Percentiles rank a stretch among this genome's conserved stretches.
Conservation (phyloP, 1,140 invertebrate species). For the Drosophila navojoa region DNA sequence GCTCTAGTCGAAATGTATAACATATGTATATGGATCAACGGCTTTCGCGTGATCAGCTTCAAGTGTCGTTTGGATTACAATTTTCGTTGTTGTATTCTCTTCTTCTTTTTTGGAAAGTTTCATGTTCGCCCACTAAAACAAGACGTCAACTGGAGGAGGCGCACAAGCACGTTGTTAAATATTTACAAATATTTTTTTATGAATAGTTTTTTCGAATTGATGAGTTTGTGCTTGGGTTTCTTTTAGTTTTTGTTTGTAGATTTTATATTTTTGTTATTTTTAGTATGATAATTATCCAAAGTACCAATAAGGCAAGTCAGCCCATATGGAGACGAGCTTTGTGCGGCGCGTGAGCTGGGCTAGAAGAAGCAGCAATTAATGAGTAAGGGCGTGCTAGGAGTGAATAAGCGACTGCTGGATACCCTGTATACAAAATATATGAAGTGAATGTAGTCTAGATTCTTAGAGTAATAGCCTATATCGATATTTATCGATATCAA, state of each 20-base stretch:
- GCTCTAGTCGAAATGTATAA: background rate
- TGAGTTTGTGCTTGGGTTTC: background rate
- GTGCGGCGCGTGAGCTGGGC: slow-evolving; percentile 52
- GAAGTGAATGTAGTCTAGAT: too few species aligned
- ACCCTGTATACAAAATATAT: background rate
- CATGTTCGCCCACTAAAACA: slow-evolving; percentile 40
- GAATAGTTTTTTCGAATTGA: slow-evolving; percentile 63
- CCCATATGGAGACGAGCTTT: slow-evolving; percentile 48
- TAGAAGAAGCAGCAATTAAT: slow-evolving; percentile 36
- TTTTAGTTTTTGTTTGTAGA: slow-evolving; percentile 5
- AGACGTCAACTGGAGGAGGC: slow-evolving; percentile 17
- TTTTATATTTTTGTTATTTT: slow-evolving; percentile 48
- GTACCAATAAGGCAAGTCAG: slow-evolving; percentile 67
- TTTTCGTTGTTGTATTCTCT: background rate
- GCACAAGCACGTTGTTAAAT: slow-evolving; percentile 5
- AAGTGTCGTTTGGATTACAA: slow-evolving; percentile 15
- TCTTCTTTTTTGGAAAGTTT: slow-evolving; percentile 33
- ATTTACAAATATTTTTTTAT: slow-evolving; percentile 21
- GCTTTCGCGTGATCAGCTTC: slow-evolving; percentile 15
- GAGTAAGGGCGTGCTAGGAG: slow-evolving; percentile 15
- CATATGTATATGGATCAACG: background rate
- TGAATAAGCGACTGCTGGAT: background rate
- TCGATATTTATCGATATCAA: too few species aligned
- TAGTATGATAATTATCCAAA: slow-evolving; percentile 77
- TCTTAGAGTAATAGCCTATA: too few species aligned